Percentiles rank a stretch among this genome's conserved stretches.
Evolutionary conservation across 1,140 invertebrate species (phyloP).

Genomic region (Lucilia sericata): DNA sequence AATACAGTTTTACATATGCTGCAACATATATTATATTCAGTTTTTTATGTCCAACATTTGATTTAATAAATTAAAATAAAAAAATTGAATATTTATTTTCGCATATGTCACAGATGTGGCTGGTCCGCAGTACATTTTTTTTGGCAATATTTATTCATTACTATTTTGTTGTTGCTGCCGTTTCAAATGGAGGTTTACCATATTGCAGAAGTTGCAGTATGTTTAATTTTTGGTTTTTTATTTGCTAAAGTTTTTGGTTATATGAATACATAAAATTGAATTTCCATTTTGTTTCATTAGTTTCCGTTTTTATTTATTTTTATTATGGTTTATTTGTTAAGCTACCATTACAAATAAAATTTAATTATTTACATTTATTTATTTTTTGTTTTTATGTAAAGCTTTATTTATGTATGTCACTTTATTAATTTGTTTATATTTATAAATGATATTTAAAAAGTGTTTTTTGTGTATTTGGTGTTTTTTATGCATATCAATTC

Average conservation of each 20-base stretch:
- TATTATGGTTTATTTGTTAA: not conserved
- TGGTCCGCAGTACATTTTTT: not conserved
- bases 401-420: not conserved
- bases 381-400: not conserved
- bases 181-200: too few species aligned
- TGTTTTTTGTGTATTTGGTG: not conserved
- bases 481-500: not conserved
- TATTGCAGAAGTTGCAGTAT: too few species aligned
- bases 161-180: not conserved
- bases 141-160: not conserved
- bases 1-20: too few species aligned
- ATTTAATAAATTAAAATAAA: not conserved
- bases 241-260: too few species aligned
- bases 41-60: not conserved
- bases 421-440: constrained; percentile 13
- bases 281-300: not conserved
- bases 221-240: too few species aligned
- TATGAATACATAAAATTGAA: not conserved
- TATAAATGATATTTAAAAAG: not conserved
- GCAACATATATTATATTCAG: too few species aligned
- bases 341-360: not conserved
- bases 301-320: not conserved
- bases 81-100: not conserved
- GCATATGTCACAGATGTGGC: not conserved
- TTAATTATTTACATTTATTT: constrained; percentile 1